phyloP scores from a whole-genome alignment of 2,797 vertebrate species.

The Streptopelia turtur region DNA sequence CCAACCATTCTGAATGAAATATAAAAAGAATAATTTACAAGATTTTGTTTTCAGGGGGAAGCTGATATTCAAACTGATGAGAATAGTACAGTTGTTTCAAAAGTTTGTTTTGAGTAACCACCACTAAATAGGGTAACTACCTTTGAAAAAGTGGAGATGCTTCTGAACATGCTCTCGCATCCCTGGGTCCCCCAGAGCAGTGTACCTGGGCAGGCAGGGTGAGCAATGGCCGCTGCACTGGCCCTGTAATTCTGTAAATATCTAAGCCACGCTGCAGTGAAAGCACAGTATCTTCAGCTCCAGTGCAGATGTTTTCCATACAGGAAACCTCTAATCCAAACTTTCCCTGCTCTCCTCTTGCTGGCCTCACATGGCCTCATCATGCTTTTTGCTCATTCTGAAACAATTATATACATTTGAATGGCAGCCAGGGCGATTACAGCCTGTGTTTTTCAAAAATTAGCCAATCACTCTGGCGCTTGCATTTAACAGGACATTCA shows the following conservation, averaged over 20 bases:
- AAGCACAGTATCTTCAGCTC: background rate
- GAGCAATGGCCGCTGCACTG: background rate
- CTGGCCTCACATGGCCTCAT: conserved; percentile 55
- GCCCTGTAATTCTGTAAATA: background rate
- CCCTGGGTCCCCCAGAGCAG: background rate
- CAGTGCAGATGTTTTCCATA: conserved; percentile 67
- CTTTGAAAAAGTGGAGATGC: background rate
- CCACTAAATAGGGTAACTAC: background rate
- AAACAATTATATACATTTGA: conserved; percentile 42
- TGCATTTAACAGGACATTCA: background rate
- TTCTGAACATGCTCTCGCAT: background rate
- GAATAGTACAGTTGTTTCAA: background rate
- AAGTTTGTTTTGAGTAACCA: background rate
- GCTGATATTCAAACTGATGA: background rate
- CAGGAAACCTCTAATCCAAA: conserved; percentile 66
- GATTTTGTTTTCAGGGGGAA: background rate
- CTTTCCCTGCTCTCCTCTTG: conserved; percentile 23
- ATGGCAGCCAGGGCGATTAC: background rate
- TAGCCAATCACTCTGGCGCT: background rate
- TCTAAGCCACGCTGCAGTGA: background rate
- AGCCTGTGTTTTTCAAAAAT: conserved; percentile 13
- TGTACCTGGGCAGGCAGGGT: background rate
- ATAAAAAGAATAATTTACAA: background rate
- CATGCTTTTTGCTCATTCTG: background rate
- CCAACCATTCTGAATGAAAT: background rate